Evolutionary conservation across 2,113 vertebrate species (phyloP), one percentile per base, ranked within the genome.

Genomic region (Phyllopteryx taeniolatus): DNA sequence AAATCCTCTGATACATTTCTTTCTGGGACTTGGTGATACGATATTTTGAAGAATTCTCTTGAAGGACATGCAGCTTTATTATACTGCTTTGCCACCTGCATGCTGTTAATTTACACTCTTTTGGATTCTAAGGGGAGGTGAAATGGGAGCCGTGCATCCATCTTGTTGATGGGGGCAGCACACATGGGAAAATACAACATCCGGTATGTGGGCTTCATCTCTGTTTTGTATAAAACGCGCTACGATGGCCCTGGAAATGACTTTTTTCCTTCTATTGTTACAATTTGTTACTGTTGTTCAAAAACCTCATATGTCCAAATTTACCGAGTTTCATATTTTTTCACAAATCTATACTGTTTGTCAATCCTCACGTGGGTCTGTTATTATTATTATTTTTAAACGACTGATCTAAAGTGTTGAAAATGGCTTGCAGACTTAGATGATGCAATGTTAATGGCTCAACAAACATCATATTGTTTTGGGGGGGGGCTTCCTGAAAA

Each of bases 61-160:
- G 57, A 33, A 31, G 47, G n/a, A 15, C 43, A 47, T 12, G n/a
- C n/a, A 27, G 44, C 8, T 8, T 19, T 4, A 20, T 64, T 61
- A 11, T 17, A 44, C 67, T 14, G n/a, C 31, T 20, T 9, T 71
- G 59, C 70, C 19, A 12, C 76, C 13, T 71, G n/a, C 19, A 51
- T 73, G 72, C 22, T 71, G 46, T 67, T 71, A 1, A 51, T 73
- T 80, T 27, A 56, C 27, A 35, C 59, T 80, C 49, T 73, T 68
- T 84, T 84, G 67, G 14, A 66, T 74, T 82, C 70, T 47, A 57
- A 93, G 92, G 76, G 69, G 91, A 93, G 75, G 86, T 86, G 79
- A 91, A 89, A 89, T 87, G 88, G 51, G 90, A 92, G 72, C 70
- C 90, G 67, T 83, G 75, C 81, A 86, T 88, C 80, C 90, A 86